These are phyloP conservation scores for Pedetes capensis DNA, from an alignment of 2,113 vertebrate genomes.

Conservation along the genomic window DNA sequence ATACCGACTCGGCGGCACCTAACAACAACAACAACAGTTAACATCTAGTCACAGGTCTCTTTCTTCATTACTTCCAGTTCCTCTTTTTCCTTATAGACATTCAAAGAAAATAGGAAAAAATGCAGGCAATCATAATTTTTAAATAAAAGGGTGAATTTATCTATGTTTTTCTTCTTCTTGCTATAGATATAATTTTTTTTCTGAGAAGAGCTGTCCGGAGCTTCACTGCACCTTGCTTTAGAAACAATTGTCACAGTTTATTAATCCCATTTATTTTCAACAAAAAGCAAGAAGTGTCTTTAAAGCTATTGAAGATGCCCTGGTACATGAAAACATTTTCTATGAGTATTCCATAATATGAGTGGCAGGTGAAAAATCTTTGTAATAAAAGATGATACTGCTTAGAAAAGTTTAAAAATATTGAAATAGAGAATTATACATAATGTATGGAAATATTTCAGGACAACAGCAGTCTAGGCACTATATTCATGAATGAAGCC, in stretches of 20 bases:
- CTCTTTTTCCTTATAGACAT: neutral
- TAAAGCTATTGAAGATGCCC: neutral
- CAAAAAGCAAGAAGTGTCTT: neutral
- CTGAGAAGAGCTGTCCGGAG: neutral
- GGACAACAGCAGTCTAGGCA: neutral
- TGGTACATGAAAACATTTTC: neutral
- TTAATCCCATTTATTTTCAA: constrained; percentile 55
- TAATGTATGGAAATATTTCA: neutral
- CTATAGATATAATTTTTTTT: neutral
- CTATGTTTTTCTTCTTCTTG: neutral
- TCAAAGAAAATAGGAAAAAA: neutral
- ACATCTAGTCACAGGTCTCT: neutral
- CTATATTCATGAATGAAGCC: neutral
- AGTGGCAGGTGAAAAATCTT: neutral
- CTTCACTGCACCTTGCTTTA: neutral
- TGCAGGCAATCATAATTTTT: neutral
- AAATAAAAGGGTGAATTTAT: neutral
- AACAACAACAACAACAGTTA: too few species aligned
- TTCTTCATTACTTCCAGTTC: neutral
- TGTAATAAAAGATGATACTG: neutral
- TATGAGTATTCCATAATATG: neutral
- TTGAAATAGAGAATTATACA: neutral
- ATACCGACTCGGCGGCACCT: too few species aligned
- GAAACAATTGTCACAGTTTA: neutral
- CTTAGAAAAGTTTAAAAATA: neutral